phyloP scores from a whole-genome alignment of 2,888 invertebrate genomes.

The Pseudeuparius sepicola region DNA sequence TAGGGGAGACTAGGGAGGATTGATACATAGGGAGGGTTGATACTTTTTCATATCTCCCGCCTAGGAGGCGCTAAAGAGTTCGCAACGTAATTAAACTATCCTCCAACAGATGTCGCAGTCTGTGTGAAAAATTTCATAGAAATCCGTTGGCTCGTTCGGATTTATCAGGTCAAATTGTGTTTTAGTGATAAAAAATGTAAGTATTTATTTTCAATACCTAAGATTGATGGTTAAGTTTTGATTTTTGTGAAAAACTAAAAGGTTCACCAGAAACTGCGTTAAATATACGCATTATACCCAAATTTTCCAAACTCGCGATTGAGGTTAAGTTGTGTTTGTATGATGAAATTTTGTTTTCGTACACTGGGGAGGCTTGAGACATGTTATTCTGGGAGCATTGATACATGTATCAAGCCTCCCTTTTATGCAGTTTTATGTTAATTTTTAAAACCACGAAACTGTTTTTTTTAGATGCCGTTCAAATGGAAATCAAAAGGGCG shows the following conservation, averaged over 20 bases:
- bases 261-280: no score
- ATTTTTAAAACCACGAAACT: not conserved
- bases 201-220: no score
- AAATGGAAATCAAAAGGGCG: conserved; percentile 16
- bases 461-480: conserved; percentile 13
- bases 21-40: conserved; percentile 6
- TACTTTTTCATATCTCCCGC: conserved; percentile 8
- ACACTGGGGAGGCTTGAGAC: conserved; percentile 4
- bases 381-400: conserved; percentile 4
- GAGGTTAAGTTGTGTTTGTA: no score
- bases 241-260: no score
- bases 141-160: no score
- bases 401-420: conserved; percentile 5
- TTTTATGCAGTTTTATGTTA: conserved; percentile 2
- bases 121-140: no score
- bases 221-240: no score
- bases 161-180: no score
- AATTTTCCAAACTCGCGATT: no score
- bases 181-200: no score
- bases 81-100: no score
- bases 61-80: conserved; percentile 5
- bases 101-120: not conserved
- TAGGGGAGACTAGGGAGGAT: conserved; percentile 9
- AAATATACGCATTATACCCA: no score
- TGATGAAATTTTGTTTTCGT: conserved; percentile 2